Percentiles rank a stretch among this genome's conserved stretches.
phyloP scores from a whole-genome alignment of 2,113 vertebrate genomes.

The Crypturellus undulatus region DNA sequence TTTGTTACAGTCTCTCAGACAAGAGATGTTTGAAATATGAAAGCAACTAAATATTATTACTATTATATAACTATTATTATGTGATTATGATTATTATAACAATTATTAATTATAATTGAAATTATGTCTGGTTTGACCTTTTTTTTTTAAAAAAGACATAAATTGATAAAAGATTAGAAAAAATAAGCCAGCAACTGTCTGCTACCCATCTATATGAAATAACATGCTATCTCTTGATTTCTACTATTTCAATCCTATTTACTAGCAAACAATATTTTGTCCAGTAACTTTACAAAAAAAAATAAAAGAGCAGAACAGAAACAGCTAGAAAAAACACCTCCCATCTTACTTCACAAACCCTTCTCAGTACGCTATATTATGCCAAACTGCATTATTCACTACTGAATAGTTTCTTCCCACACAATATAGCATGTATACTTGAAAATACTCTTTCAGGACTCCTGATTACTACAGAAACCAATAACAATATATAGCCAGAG shows the following conservation, averaged over 20 bases:
- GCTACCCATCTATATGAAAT: background rate
- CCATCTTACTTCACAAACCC: background rate
- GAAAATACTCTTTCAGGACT: background rate
- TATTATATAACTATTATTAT: too few relatives aligned
- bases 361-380: background rate
- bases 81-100: too few relatives aligned
- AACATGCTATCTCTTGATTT: background rate
- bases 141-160: background rate
- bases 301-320: background rate
- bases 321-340: background rate
- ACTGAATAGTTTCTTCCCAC: background rate
- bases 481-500: background rate
- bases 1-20: conserved; percentile 19
- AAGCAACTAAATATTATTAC: too few relatives aligned
- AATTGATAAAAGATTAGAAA: background rate
- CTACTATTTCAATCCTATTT: background rate
- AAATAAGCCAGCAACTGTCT: background rate
- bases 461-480: background rate
- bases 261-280: background rate
- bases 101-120: background rate
- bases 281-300: background rate
- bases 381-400: background rate
- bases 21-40: background rate
- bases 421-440: background rate
- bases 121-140: fast-evolving